Percentiles rank a stretch among this genome's conserved stretches.
Evolutionary conservation across 2,797 vertebrate genomes (phyloP).

Genomic region (Carduelis carduelis): DNA sequence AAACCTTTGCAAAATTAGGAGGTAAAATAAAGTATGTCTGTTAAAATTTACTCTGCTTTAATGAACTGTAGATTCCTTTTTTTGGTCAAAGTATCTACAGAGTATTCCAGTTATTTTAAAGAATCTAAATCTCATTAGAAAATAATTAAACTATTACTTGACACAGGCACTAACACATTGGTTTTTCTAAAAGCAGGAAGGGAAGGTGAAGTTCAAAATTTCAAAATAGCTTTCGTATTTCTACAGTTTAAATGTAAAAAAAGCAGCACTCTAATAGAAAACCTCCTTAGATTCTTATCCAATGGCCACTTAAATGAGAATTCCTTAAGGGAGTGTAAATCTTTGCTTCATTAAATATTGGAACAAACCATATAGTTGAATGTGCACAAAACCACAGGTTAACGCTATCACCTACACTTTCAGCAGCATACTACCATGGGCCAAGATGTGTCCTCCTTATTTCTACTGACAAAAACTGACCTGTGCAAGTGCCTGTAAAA

Average conservation of each 20-base stretch:
- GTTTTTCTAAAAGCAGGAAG: neutral
- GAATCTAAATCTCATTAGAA: neutral
- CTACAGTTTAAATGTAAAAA: neutral
- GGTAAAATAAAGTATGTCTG: neutral
- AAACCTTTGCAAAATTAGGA: neutral
- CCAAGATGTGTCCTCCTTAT: neutral
- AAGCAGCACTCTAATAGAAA: neutral
- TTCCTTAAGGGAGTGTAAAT: neutral
- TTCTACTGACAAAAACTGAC: neutral
- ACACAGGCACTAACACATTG: neutral
- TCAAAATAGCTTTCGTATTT: neutral
- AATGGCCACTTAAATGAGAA: neutral
- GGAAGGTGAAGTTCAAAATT: neutral
- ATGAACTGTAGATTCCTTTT: neutral
- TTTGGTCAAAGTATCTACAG: neutral
- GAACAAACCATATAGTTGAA: neutral
- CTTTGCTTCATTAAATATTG: neutral
- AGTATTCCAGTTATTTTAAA: neutral
- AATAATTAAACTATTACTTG: neutral
- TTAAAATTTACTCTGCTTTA: neutral
- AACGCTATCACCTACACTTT: neutral
- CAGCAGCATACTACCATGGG: neutral
- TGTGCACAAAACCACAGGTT: neutral
- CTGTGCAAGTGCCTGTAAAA: neutral
- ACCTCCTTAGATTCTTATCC: neutral